Conservation (phyloP, 1,140 invertebrate species). For the Brachionus rubens region DNA sequence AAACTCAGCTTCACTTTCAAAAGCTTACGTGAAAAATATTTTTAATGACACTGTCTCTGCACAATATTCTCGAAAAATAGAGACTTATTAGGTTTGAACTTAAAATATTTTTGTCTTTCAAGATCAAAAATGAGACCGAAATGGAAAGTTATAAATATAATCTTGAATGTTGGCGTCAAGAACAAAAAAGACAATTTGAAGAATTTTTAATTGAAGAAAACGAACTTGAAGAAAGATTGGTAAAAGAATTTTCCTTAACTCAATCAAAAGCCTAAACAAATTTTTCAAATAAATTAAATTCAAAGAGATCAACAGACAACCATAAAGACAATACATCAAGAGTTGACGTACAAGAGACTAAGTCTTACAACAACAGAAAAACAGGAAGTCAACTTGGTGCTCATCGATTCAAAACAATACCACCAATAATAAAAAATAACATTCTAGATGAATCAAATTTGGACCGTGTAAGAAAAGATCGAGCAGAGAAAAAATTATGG, state of each 20-base stretch:
- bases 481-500: conserved; percentile 49
- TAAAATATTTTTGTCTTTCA: too few species aligned
- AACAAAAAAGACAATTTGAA: conserved; percentile 54
- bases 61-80: too few species aligned
- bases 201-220: conserved; percentile 60
- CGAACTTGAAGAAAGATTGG: conserved; percentile 52
- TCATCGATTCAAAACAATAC: conserved; percentile 49
- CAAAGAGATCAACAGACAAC: conserved; percentile 26
- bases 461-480: neutral
- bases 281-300: conserved; percentile 34
- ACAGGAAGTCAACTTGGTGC: conserved; percentile 50
- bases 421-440: conserved; percentile 27
- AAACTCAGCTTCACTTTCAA: too few species aligned
- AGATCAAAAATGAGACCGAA: conserved; percentile 56
- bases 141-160: conserved; percentile 52
- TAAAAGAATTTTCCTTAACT: neutral
- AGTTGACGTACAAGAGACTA: conserved; percentile 46
- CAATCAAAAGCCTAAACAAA: conserved; percentile 50
- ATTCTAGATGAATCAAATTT: conserved; percentile 9
- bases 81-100: too few species aligned
- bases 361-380: conserved; percentile 1
- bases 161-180: conserved; percentile 55
- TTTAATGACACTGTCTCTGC: too few species aligned
- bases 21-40: too few species aligned
- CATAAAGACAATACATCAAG: conserved; percentile 6